A percentile compares a stretch with the other conserved stretches of the same genome.
Conservation (phyloP, 1,140 invertebrate genomes). For the Drosophila ohnishii region DNA sequence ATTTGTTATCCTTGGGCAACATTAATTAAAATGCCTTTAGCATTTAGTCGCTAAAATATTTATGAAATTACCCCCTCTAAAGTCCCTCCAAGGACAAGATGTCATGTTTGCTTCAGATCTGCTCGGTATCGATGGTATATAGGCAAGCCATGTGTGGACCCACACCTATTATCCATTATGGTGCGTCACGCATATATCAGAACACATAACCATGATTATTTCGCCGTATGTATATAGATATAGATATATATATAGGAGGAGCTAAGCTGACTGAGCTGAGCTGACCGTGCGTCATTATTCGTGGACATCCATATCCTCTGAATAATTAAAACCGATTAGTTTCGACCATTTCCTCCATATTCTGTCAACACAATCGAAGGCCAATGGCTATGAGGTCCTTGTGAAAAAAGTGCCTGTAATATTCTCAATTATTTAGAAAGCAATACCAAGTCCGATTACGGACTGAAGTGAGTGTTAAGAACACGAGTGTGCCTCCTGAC, state of each 20-base stretch:
- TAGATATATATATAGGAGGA: constrained; percentile 1
- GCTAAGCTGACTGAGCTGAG: neutral
- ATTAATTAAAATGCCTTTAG: constrained; percentile 23
- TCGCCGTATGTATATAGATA: neutral
- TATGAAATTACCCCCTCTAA: constrained; percentile 28
- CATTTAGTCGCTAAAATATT: constrained; percentile 42
- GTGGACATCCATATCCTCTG: constrained; percentile 3
- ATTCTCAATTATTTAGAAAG: constrained; percentile 23
- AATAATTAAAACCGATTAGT: constrained; percentile 33
- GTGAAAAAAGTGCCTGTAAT: constrained; percentile 3
- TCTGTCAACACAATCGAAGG: constrained; percentile 3
- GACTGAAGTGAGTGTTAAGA: constrained; percentile 4
- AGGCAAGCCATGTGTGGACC: neutral
- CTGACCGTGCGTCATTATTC: constrained; percentile 25
- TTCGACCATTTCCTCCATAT: constrained; percentile 5
- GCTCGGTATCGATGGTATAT: constrained; percentile 28
- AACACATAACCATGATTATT: constrained; percentile 11
- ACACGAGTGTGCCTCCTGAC: neutral
- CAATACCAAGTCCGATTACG: neutral
- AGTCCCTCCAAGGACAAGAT: neutral
- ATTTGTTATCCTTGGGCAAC: constrained; percentile 11
- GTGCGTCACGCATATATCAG: constrained; percentile 16
- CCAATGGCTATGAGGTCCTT: constrained; percentile 5
- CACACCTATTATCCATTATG: constrained; percentile 2
- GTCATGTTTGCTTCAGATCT: constrained; percentile 28